These are phyloP conservation scores for Gasterosteus aculeatus DNA, from an alignment of 2,113 vertebrate species.

Conservation along the genomic window DNA sequence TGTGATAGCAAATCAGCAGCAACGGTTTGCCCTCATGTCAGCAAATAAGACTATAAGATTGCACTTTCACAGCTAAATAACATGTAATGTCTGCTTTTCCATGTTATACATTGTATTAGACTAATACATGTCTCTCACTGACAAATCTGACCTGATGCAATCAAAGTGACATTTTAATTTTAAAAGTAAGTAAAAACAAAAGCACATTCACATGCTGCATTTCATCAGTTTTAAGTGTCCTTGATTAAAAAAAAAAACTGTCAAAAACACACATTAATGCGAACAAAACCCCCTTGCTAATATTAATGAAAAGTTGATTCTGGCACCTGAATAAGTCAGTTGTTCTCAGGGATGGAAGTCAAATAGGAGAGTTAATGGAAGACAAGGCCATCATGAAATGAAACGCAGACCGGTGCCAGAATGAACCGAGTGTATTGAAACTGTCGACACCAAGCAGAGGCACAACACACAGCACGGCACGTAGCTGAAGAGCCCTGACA, in stretches of 20 bases:
- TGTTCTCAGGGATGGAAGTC: not conserved
- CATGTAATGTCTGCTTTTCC: not conserved
- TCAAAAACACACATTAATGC: conserved; percentile 19
- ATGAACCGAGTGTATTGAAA: conserved; percentile 45
- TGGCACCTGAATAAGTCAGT: conserved; percentile 41
- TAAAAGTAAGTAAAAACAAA: conserved; percentile 30
- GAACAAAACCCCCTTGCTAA: conserved; percentile 19
- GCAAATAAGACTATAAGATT: not conserved
- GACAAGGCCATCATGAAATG: not conserved
- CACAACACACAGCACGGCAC: conserved; percentile 55
- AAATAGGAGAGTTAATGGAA: not conserved
- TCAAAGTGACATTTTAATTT: conserved; percentile 22
- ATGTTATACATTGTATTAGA: not conserved
- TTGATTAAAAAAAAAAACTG: not conserved
- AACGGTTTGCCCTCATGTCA: not conserved
- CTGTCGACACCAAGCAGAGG: not conserved
- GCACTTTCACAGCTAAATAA: no score
- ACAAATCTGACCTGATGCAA: conserved; percentile 3
- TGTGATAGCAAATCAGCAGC: not conserved
- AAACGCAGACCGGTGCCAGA: conserved; percentile 47
- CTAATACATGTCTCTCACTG: not conserved
- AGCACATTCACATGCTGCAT: conserved; percentile 56
- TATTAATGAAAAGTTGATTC: conserved; percentile 40
- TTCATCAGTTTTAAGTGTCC: not conserved
- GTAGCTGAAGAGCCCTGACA: conserved; percentile 27